phyloP scores from a whole-genome alignment of 1,140 invertebrate species.

The Brachystomella parvula region DNA sequence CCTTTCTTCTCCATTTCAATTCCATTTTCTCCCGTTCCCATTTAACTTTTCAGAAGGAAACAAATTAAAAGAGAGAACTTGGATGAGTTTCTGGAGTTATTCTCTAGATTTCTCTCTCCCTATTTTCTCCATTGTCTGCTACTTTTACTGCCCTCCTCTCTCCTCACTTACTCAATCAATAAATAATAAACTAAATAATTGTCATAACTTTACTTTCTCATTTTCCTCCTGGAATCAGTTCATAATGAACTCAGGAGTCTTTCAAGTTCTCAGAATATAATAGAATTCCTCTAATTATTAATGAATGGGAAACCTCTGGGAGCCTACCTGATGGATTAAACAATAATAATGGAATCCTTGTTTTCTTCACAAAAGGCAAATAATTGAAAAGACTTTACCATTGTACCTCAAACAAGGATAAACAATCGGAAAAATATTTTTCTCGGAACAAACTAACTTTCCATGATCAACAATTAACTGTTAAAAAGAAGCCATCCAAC shows the following conservation, averaged over 20 bases:
- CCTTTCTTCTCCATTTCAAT: neutral
- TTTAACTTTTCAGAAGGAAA: constrained; percentile 2
- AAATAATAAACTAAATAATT: neutral
- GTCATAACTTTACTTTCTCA: neutral
- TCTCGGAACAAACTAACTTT: too few relatives aligned
- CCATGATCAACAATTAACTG: too few relatives aligned
- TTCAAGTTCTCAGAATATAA: neutral
- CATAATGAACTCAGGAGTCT: neutral
- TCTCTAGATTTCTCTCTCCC: neutral
- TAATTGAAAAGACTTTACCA: too few relatives aligned
- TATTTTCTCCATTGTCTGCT: too few relatives aligned
- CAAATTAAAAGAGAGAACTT: constrained; percentile 1
- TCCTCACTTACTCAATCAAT: neutral
- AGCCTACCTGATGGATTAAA: neutral
- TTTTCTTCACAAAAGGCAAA: neutral
- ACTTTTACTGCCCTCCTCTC: neutral
- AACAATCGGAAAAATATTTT: too few relatives aligned
- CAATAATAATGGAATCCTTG: neutral
- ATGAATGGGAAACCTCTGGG: neutral
- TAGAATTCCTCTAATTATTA: neutral
- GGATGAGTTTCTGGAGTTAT: neutral
- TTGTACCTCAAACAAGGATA: too few relatives aligned
- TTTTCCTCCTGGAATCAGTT: neutral
- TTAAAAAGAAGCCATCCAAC: too few relatives aligned
- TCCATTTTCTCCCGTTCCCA: constrained; percentile 6